Conservation (phyloP, 2,113 vertebrate genomes). For the Columba livia region DNA sequence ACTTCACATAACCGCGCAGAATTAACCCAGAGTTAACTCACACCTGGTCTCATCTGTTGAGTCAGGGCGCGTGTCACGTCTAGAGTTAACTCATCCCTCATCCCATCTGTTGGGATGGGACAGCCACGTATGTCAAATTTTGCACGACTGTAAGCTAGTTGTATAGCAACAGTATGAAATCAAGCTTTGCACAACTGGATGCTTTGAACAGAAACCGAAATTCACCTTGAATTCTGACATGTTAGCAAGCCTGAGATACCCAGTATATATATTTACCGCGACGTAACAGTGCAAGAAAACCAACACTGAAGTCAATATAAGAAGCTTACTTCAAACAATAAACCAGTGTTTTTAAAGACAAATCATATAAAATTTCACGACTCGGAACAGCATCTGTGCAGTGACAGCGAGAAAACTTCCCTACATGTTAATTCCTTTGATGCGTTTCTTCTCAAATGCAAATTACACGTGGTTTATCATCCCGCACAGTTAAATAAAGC, state of each 20-base stretch:
- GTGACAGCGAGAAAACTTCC: constrained; percentile 45
- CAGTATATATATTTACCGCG: not conserved
- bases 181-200: not conserved
- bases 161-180: not conserved
- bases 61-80: too few species aligned
- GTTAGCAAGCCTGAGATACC: not conserved
- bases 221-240: not conserved
- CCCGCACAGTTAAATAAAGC: constrained; percentile 50
- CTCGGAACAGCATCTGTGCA: not conserved
- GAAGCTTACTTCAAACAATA: not conserved
- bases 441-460: constrained; percentile 61
- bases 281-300: not conserved
- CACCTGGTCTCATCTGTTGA: too few species aligned
- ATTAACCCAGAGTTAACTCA: too few species aligned
- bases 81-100: too few species aligned
- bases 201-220: not conserved
- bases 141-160: rapidly evolving
- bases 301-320: not conserved
- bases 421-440: constrained; percentile 59
- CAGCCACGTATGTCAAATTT: not conserved
- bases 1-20: too few species aligned
- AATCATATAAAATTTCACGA: not conserved
- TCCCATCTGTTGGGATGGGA: too few species aligned
- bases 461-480: constrained; percentile 16
- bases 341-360: not conserved